Percentiles rank a stretch among this genome's conserved stretches.
Evolutionary conservation across 2,888 invertebrate genomes (phyloP).

Genomic region (Agrochola lychnidis): DNA sequence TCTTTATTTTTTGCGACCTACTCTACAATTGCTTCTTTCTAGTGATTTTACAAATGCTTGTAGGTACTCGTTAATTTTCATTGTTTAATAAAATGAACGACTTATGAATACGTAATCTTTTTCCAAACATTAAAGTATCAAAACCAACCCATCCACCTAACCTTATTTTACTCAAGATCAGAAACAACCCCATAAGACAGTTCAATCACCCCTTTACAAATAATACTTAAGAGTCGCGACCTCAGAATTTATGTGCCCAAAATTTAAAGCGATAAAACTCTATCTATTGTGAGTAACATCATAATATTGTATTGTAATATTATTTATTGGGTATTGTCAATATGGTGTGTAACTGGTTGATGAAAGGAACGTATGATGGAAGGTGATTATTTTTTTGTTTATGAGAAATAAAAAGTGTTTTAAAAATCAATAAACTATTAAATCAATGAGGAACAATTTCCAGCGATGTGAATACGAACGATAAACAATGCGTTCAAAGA

Average conservation of each 20-base stretch:
- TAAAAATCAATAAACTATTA: constrained; percentile 40
- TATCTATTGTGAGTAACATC: constrained; percentile 79
- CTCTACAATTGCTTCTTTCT: no score
- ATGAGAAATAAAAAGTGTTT: constrained; percentile 22
- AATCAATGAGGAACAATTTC: background rate
- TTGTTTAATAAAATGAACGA: no score
- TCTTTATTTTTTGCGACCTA: no score
- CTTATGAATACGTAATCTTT: no score
- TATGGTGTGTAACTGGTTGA: constrained; percentile 39
- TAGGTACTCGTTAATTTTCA: no score
- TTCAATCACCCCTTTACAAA: constrained; percentile 81
- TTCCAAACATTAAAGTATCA: constrained; percentile 67
- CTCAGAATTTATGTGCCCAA: constrained; percentile 85
- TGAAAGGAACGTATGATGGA: background rate
- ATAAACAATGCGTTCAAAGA: background rate
- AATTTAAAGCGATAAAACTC: constrained; percentile 83
- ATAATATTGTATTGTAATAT: constrained; percentile 87
- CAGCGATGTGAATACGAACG: background rate
- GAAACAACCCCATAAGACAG: constrained; percentile 60
- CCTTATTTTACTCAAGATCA: constrained; percentile 22
- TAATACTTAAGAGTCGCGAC: constrained; percentile 71
- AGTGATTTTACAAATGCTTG: no score
- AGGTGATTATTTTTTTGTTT: constrained; percentile 30
- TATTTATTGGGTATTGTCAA: constrained; percentile 81
- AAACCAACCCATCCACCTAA: constrained; percentile 58